A percentile compares a stretch with the other conserved stretches of the same genome.
Evolutionary conservation across 2,888 invertebrate genomes (phyloP).

Genomic region (Apeira syringaria): DNA sequence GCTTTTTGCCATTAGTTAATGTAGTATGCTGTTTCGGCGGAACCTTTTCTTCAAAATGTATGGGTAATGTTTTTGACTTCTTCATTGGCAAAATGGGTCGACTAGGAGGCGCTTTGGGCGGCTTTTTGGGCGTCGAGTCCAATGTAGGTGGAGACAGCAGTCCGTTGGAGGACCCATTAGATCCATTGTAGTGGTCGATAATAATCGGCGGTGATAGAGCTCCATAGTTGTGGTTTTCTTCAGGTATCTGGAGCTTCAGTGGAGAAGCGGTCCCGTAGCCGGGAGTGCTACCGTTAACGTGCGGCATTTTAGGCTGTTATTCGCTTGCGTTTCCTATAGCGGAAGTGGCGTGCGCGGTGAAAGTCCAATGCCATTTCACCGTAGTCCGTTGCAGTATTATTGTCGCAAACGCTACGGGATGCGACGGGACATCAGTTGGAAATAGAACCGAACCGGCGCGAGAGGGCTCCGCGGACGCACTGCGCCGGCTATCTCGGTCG

Average conservation of each 20-base stretch:
- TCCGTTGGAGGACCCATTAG: constrained; percentile 57
- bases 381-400: constrained; percentile 64
- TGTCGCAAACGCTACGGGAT: constrained; percentile 67
- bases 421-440: constrained; percentile 72
- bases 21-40: constrained; percentile 56
- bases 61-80: constrained; percentile 74
- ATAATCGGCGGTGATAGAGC: constrained; percentile 23
- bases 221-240: constrained; percentile 45
- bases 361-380: constrained; percentile 79
- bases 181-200: constrained; percentile 33
- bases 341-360: constrained; percentile 70
- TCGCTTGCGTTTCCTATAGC: constrained; percentile 71
- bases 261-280: constrained; percentile 43
- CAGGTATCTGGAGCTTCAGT: constrained; percentile 67
- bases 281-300: constrained; percentile 37
- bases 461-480: constrained; percentile 76
- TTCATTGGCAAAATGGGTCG: constrained; percentile 71
- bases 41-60: constrained; percentile 68
- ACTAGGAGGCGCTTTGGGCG: constrained; percentile 64
- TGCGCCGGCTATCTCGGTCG: constrained; percentile 80
- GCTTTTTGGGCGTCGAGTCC: constrained; percentile 72
- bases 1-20: constrained; percentile 61
- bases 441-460: constrained; percentile 82
- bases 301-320: constrained; percentile 63
- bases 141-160: constrained; percentile 66